Base-by-base conservation (phyloP, 2,113 vertebrate species). In the Eulacestoma nigropectus region DNA sequence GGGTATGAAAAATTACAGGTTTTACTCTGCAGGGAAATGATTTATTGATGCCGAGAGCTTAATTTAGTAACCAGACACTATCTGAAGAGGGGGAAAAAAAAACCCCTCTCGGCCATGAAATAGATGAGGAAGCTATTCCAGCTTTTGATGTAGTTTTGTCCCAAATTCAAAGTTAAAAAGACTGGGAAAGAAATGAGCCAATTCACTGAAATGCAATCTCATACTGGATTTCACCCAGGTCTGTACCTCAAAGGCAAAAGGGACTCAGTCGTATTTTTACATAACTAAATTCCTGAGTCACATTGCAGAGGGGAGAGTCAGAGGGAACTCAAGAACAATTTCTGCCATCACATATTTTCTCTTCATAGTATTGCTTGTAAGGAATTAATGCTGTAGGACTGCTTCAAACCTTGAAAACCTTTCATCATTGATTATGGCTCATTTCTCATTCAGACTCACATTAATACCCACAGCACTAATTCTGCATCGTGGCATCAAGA, bases 101-200 rank as follows among this genome's bases (percentile, higher is more conserved):
- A 27, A 0, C 0, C 11, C 12, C 33, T 39, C 49, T 27, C 42
- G 2, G 76, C 35, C 42, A 37, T 4, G 13, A 56, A 75, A 63
- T 20, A 18, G 20, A 69, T 83, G 42, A 94, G 65, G 33, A 79
- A 90, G 18, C 74, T 78, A 8, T 39, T 91, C 42, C 60, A 73
- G 70, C 73, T 95, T 96, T 94, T 95, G 7, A 65, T 89, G 90
- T 64, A 84, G 72, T 86, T 87, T 70, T 80, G 87, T 81, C 81
- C 89, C 77, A 89, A 69, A 95, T 95, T 91, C 87, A 90, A 96
- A 97, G 11, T 55, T 93, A 80, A 95, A 93, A 96, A 89, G 95
- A 89, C 91, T 95, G 85, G 59, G 87, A 92, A 93, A 96, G 91
- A 95, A 89, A 68, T 93, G 96, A 81, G 94, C 92, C 96, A 96